Evolutionary conservation across 2,888 invertebrate genomes (phyloP).

Genomic region (Geophilus truncorum): DNA sequence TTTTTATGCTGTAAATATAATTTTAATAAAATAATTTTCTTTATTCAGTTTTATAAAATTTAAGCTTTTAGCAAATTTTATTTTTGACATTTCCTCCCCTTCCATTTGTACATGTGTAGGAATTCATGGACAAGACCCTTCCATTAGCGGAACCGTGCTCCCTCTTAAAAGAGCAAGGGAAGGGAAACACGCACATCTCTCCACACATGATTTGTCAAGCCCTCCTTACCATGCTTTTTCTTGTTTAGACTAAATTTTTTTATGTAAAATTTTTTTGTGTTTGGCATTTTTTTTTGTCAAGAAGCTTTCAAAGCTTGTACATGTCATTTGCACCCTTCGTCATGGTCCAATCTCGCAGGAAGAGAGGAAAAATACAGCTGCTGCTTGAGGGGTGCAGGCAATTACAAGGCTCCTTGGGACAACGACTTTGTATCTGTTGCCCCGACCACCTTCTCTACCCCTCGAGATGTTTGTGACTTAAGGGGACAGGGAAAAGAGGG

Average conservation of each 20-base stretch:
- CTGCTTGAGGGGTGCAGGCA: neutral
- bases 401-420: neutral
- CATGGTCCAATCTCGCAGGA: neutral
- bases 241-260: neutral
- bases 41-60: too few species aligned
- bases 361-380: neutral
- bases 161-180: neutral
- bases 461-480: too few species aligned
- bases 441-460: neutral
- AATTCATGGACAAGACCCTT: neutral
- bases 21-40: too few species aligned
- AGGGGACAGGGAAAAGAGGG: neutral
- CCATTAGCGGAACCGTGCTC: neutral
- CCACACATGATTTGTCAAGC: neutral
- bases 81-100: too few species aligned
- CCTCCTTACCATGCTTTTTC: neutral
- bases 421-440: neutral
- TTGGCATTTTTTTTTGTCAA: too few species aligned
- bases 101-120: neutral
- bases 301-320: neutral
- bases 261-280: too few species aligned
- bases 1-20: too few species aligned
- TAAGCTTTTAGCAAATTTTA: too few species aligned
- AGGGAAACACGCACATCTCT: neutral
- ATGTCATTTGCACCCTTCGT: neutral